Evolutionary conservation across 2,113 vertebrate genomes (phyloP), one percentile per base, ranked within the genome.

Genomic region (Phyllopteryx taeniolatus): DNA sequence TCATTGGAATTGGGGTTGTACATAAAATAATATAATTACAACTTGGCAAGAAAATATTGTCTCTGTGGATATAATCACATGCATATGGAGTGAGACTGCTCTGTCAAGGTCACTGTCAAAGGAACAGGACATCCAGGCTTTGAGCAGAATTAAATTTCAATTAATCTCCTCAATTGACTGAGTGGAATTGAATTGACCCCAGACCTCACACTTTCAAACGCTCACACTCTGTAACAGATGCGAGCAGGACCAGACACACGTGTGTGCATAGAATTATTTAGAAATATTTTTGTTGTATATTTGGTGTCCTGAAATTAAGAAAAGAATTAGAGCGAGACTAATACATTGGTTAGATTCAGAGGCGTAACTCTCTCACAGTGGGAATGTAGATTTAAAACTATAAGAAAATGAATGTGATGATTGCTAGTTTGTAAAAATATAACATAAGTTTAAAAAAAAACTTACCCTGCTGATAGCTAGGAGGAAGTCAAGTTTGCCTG

Each of bases 401-500:
- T 56, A 11, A 4, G 65, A 31, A 73, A 66, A n/a, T 33, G 42
- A 33, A 47, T 44, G 6, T 39, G 11, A 27, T 4, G 47, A 10
- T 2, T 10, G 44, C 20, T 17, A 17, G 31, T 44, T 12, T 15
- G 67, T 20, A 68, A 66, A 71, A 70, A 56, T 1, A 65, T 39
- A 22, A n/a, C n/a, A 71, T 42, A 76, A n/a, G 43, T 19, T n/a
- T 14, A 9, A 56, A 69, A 80, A 80, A 64, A 67, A 20, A 73
- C 87, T 78, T 90, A 96, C 95, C 89, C 95, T 93, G 92, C 94
- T 95, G 84, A 96, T 93, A 72, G 95, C 95, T 81, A 96, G 88
- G 67, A 96, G 92, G 86, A 96, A 95, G 87, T 95, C 94, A 91
- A 96, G 86, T 86, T 92, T 94, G 71, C 94, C 92, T 13, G 94